A percentile compares a stretch with the other conserved stretches of the same genome.
These are phyloP conservation scores for Diarsia dahlii DNA, from an alignment of 2,888 invertebrate genomes.

Conservation along the genomic window DNA sequence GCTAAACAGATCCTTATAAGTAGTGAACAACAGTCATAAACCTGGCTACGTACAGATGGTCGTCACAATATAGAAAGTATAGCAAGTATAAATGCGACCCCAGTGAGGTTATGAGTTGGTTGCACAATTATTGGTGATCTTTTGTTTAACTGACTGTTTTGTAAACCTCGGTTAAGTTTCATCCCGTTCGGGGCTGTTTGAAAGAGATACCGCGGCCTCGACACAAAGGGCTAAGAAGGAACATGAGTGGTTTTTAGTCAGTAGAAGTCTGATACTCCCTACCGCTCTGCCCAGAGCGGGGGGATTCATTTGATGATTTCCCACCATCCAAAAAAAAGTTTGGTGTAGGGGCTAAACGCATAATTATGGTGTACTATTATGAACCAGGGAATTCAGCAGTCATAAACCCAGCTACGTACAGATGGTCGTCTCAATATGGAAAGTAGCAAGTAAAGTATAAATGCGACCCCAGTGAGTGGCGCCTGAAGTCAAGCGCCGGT, in stretches of 20 bases:
- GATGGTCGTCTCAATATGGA: slow-evolving; percentile 53
- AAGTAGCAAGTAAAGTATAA: slow-evolving; percentile 54
- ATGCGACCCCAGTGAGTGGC: slow-evolving; percentile 45
- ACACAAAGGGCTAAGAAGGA: too few species aligned
- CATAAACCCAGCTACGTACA: slow-evolving; percentile 20
- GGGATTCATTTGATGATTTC: too few species aligned
- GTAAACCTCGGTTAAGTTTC: too few species aligned
- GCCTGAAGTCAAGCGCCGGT: slow-evolving; percentile 18
- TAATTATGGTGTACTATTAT: too few species aligned
- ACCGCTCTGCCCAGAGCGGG: too few species aligned
- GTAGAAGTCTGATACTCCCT: too few species aligned
- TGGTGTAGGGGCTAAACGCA: too few species aligned
- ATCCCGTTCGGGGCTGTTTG: too few species aligned
- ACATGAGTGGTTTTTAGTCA: too few species aligned
- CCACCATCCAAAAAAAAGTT: too few species aligned
- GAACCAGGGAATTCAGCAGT: neutral
- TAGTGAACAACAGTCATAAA: slow-evolving; percentile 14
- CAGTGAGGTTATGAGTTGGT: slow-evolving; percentile 30
- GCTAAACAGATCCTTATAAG: slow-evolving; percentile 39
- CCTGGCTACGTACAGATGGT: slow-evolving; percentile 36
- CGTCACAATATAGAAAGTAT: slow-evolving; percentile 59
- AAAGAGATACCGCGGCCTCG: too few species aligned
- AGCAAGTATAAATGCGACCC: slow-evolving; percentile 50
- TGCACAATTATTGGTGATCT: slow-evolving; percentile 35
- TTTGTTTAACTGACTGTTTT: slow-evolving; percentile 15